Evolutionary conservation across 2,797 vertebrate species (phyloP).

Genomic region (Semotilus atromaculatus): DNA sequence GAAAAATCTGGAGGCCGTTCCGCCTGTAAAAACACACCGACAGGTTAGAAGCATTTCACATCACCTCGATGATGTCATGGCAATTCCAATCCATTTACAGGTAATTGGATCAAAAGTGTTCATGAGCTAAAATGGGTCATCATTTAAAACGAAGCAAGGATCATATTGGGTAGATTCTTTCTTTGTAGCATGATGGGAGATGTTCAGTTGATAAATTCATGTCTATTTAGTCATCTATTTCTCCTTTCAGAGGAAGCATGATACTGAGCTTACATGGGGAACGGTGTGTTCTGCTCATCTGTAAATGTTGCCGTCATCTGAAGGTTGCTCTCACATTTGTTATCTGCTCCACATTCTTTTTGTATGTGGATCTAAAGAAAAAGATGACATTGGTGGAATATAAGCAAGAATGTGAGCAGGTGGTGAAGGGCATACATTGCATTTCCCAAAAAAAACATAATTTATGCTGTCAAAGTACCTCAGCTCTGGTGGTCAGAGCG

Average conservation of each 20-base stretch:
- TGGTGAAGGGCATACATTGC: background rate
- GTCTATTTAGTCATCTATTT: slow-evolving; percentile 21
- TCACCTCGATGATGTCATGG: background rate
- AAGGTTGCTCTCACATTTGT: slow-evolving; percentile 85
- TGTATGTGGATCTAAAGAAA: slow-evolving; percentile 80
- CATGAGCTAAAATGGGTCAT: background rate
- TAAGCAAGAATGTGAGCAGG: slow-evolving; percentile 9
- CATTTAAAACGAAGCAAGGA: background rate
- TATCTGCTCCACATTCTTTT: slow-evolving; percentile 84
- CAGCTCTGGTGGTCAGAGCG: slow-evolving; percentile 35
- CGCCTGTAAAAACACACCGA: slow-evolving; percentile 61
- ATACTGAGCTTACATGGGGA: slow-evolving; percentile 58
- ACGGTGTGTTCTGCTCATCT: slow-evolving; percentile 65
- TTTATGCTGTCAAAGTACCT: slow-evolving; percentile 52
- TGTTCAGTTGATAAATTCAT: background rate
- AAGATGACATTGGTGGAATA: slow-evolving; percentile 8
- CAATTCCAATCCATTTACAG: background rate
- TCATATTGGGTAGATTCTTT: background rate
- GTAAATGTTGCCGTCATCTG: slow-evolving; percentile 77
- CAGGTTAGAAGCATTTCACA: background rate
- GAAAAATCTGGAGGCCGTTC: slow-evolving; percentile 72
- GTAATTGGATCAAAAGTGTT: slow-evolving; percentile 6
- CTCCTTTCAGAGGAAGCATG: background rate
- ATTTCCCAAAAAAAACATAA: background rate
- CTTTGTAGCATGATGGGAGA: background rate